phyloP scores from a whole-genome alignment of 2,797 vertebrate genomes.

The Pseudochirops cupreus region DNA sequence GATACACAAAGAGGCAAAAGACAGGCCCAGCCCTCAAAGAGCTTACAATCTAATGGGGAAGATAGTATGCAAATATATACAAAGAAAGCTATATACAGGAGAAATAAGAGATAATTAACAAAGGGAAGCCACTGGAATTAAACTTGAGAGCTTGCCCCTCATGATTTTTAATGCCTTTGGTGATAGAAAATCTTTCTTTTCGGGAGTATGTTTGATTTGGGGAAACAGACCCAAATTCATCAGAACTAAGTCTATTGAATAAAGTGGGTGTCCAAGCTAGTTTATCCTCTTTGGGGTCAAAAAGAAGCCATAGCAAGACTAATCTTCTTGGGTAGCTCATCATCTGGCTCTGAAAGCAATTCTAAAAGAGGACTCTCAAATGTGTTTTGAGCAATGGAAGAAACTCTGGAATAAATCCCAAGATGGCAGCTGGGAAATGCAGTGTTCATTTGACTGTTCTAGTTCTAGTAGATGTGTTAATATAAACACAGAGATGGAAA shows the following conservation, averaged over 20 bases:
- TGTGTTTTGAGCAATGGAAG: neutral
- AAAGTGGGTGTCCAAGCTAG: neutral
- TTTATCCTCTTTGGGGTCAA: neutral
- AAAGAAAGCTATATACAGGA: neutral
- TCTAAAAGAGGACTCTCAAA: neutral
- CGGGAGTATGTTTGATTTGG: neutral
- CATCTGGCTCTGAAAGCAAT: neutral
- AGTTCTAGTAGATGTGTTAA: neutral
- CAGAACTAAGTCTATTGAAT: neutral
- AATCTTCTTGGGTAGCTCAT: conserved; percentile 11
- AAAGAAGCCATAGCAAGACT: neutral
- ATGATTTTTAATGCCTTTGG: neutral
- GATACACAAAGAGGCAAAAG: neutral
- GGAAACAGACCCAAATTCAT: neutral
- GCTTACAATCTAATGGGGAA: neutral
- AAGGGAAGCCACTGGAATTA: neutral
- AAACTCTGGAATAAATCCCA: neutral
- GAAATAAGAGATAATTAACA: neutral
- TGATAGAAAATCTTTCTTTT: neutral
- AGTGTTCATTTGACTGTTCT: neutral
- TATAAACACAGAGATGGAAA: neutral
- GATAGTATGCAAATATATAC: neutral
- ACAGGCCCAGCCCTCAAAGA: neutral
- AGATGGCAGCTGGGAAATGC: neutral
- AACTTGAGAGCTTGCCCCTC: neutral